phyloP scores from a whole-genome alignment of 2,888 invertebrate species.

The Bhutanitis thaidina region DNA sequence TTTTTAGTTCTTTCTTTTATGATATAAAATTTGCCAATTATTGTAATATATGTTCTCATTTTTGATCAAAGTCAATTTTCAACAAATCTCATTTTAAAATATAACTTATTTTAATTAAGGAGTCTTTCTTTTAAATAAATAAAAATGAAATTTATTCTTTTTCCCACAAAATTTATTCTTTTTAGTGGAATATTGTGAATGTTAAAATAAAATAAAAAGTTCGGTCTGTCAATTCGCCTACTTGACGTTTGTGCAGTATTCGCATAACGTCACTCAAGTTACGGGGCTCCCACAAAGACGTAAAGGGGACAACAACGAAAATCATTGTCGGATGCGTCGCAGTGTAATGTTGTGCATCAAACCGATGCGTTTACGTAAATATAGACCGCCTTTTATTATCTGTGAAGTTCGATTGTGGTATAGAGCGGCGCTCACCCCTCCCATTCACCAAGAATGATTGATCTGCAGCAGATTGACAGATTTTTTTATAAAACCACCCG shows the following conservation, averaged over 20 bases:
- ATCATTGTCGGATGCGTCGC: constrained; percentile 57
- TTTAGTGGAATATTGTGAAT: too few relatives aligned
- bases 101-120: too few relatives aligned
- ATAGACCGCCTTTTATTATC: constrained; percentile 73
- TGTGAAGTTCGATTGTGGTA: constrained; percentile 67
- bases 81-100: too few relatives aligned
- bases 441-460: constrained; percentile 74
- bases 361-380: constrained; percentile 76
- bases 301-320: constrained; percentile 44
- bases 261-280: constrained; percentile 59
- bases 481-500: constrained; percentile 70
- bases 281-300: constrained; percentile 42
- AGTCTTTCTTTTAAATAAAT: too few relatives aligned
- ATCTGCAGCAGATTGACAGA: constrained; percentile 78
- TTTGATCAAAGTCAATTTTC: too few relatives aligned
- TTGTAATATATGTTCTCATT: too few relatives aligned
- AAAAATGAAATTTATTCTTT: too few relatives aligned
- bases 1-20: too few relatives aligned
- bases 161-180: too few relatives aligned
- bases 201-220: neutral
- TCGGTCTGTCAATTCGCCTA: constrained; percentile 39
- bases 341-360: constrained; percentile 68
- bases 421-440: constrained; percentile 60
- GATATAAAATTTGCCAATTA: too few relatives aligned
- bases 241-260: constrained; percentile 47